These are phyloP conservation scores for Spinus olivaceus DNA, from an alignment of 2,797 vertebrate genomes.

Conservation along the genomic window DNA sequence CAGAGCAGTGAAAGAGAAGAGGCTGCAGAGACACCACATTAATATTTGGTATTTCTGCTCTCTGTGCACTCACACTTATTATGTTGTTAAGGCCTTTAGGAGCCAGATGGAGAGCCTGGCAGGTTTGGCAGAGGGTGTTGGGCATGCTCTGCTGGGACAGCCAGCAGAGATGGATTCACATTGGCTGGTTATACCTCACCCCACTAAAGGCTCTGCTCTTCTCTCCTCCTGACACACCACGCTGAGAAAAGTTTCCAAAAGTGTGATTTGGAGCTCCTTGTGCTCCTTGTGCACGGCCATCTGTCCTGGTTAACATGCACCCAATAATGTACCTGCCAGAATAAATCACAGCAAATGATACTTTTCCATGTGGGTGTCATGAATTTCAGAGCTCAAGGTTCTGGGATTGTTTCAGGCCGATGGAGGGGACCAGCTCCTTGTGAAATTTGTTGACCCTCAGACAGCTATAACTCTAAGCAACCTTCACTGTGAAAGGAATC, in stretches of 20 bases:
- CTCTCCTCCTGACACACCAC: background rate
- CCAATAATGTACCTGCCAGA: slow-evolving; percentile 49
- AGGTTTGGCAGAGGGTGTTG: background rate
- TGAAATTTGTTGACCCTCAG: slow-evolving; percentile 64
- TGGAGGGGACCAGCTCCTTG: background rate
- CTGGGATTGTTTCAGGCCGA: slow-evolving; percentile 16
- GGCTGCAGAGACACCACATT: background rate
- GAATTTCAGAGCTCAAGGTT: slow-evolving; percentile 21
- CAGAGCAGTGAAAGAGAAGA: background rate
- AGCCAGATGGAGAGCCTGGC: background rate
- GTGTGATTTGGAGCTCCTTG: background rate
- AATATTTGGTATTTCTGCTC: background rate
- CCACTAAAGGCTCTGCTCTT: background rate
- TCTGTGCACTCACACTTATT: background rate
- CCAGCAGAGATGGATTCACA: background rate
- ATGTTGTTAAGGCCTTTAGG: background rate
- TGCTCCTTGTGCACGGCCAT: background rate
- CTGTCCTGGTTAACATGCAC: slow-evolving; percentile 35
- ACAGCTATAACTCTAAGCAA: slow-evolving; percentile 35
- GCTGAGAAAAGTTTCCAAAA: background rate
- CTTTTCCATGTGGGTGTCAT: background rate
- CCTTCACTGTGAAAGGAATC: slow-evolving; percentile 50
- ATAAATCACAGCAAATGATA: slow-evolving; percentile 43
- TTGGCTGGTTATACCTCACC: background rate
- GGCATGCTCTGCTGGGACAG: background rate